Base-by-base conservation (phyloP, 2,888 invertebrate species). In the Raillietiella orientalis region DNA sequence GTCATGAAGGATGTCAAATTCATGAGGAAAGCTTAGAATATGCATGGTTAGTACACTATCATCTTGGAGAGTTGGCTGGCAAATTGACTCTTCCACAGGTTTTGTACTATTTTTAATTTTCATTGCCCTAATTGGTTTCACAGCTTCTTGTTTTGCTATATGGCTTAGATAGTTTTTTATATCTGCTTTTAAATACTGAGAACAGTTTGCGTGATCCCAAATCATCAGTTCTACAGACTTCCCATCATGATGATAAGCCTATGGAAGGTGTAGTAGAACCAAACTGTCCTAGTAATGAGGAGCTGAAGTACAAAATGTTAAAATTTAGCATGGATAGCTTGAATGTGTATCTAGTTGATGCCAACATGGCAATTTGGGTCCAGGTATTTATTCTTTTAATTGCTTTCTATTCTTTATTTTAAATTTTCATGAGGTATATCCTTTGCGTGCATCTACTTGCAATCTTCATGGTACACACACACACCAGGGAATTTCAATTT, bases 11-110 rank as follows among this genome's bases (percentile, higher is more conserved):
- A 28, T 58, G 82, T 32, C 62, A 66, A 5, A 53, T 87, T 12
- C 79, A 84, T 38, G 70, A 82, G 44, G 90, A 90, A 38, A 87
- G 90, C 0, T 49, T 93, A 11, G 96, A 96, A 44, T 96, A 96
- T 44, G 79, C 72, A 1, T 96, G 96, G 96, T 55, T 90, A 37
- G 62, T 93, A 37, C 93, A 96, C 46, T 58, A 84, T 4, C 77
- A 84, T 36, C 47, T 93, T 22, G 93, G 93, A 0, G 82, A 87
- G 44, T 48, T 96, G 10, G 74, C 70, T 14, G 90, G 87, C 0
- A 69, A 77, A 40, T 51, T 93, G 24, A 79, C 82, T 0, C 54
- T 72, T 14, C 74, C 84, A 0, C 87, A 70, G 45, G 52, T 55
- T n/a, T n/a, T n/a, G n/a, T n/a, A n/a, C n/a, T n/a, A n/a, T n/a